Evolutionary conservation across 2,888 invertebrate genomes (phyloP).

Genomic region (Bimastos eiseni): DNA sequence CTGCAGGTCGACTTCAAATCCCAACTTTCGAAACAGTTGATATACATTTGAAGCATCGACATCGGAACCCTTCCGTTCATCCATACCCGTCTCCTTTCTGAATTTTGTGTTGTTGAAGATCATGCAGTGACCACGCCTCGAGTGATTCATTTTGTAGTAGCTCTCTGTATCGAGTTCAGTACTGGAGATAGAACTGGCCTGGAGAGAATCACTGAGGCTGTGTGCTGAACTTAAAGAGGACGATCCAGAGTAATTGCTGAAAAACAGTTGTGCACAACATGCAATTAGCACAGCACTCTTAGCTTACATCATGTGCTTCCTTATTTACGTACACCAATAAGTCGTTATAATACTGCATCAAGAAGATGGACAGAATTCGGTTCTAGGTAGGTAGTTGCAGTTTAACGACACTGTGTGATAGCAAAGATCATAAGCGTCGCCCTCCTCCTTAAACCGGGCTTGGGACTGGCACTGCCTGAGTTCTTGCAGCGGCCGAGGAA

Average conservation of each 20-base stretch:
- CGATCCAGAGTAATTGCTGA: background rate
- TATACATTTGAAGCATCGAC: constrained; percentile 79
- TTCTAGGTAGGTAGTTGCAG: no score
- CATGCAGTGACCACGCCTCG: constrained; percentile 77
- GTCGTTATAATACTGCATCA: no score
- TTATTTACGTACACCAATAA: background rate
- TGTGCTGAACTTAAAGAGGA: background rate
- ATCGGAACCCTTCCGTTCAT: constrained; percentile 74
- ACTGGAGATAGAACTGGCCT: background rate
- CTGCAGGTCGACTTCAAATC: constrained; percentile 73
- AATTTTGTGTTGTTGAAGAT: constrained; percentile 90
- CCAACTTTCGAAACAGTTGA: constrained; percentile 67
- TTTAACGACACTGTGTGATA: no score
- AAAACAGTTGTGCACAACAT: background rate
- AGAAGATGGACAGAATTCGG: no score
- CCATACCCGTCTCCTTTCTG: constrained; percentile 59
- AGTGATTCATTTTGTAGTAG: constrained; percentile 81
- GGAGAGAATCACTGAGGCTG: background rate
- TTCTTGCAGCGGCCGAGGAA: no score
- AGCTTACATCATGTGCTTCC: no score
- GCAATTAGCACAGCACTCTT: background rate
- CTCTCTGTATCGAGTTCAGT: background rate
- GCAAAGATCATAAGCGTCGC: no score
- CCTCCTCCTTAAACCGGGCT: no score
- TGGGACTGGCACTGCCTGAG: no score